These are phyloP conservation scores for Eudiplozoon nipponicum DNA, from an alignment of 2,888 invertebrate species.

Conservation along the genomic window DNA sequence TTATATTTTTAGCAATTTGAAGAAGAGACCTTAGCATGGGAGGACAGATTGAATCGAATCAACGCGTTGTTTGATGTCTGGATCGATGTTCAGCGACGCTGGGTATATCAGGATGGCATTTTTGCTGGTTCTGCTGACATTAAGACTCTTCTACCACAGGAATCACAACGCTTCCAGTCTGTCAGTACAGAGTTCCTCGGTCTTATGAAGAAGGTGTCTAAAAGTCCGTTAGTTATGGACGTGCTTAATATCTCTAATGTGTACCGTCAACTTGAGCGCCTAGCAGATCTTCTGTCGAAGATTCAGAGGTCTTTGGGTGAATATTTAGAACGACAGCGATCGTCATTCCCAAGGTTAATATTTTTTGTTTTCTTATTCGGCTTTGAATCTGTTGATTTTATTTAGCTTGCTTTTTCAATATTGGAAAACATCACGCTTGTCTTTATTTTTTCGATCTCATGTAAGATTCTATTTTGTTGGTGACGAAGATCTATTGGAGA, in stretches of 20 bases:
- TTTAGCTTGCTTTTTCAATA: background rate
- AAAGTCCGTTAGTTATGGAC: conserved; percentile 91
- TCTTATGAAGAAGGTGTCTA: conserved; percentile 88
- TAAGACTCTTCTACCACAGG: conserved; percentile 59
- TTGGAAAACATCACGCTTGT: background rate
- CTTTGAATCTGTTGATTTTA: background rate
- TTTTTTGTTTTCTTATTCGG: conserved; percentile 2
- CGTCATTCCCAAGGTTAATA: conserved; percentile 47
- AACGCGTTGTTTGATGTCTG: conserved; percentile 92
- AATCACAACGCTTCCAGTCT: conserved; percentile 74
- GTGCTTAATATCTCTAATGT: conserved; percentile 85
- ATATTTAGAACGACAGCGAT: conserved; percentile 76
- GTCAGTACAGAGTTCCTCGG: conserved; percentile 76
- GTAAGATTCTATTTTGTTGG: conserved; percentile 98
- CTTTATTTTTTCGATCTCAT: conserved; percentile 19
- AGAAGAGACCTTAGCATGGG: conserved; percentile 91
- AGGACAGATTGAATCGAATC: conserved; percentile 84
- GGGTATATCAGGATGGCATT: conserved; percentile 96
- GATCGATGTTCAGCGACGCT: conserved; percentile 94
- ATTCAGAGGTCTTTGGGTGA: conserved; percentile 99
- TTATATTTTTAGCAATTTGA: conserved; percentile 53
- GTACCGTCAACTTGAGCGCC: conserved; percentile 53
- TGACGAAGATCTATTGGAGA: conserved; percentile 88
- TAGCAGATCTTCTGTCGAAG: conserved; percentile 79
- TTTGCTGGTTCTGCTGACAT: conserved; percentile 98